Conservation (phyloP, 2,797 vertebrate genomes). For the Echiichthys vipera region DNA sequence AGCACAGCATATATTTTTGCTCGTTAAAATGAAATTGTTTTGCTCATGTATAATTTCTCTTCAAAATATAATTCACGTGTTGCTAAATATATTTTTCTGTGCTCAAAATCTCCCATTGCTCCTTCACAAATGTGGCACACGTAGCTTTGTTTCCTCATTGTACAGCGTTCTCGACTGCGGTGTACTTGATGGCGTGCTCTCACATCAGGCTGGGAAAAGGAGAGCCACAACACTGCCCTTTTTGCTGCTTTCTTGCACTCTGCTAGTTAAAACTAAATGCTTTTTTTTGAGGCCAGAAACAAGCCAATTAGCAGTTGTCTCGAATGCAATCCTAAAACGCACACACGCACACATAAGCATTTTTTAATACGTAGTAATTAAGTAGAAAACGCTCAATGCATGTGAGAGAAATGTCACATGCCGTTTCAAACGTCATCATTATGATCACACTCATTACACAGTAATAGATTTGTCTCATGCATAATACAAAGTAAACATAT, state of each 20-base stretch:
- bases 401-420: conserved; percentile 31
- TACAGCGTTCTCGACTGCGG: too few relatives aligned
- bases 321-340: neutral
- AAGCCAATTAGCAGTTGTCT: conserved; percentile 11
- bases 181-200: too few relatives aligned
- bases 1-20: too few relatives aligned
- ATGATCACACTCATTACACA: conserved; percentile 34
- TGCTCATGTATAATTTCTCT: too few relatives aligned
- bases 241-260: neutral
- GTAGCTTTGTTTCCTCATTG: too few relatives aligned
- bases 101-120: too few relatives aligned
- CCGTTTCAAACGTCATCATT: conserved; percentile 34
- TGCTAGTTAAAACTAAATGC: conserved; percentile 7
- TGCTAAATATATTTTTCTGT: too few relatives aligned
- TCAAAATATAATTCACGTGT: too few relatives aligned
- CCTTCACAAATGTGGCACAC: too few relatives aligned
- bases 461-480: conserved; percentile 35
- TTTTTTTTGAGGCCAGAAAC: conserved; percentile 15
- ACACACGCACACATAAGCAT: too few relatives aligned
- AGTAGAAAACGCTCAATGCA: conserved; percentile 6
- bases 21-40: too few relatives aligned
- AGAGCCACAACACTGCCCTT: neutral
- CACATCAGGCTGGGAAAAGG: neutral
- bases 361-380: conserved; percentile 39
- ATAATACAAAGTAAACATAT: conserved; percentile 40